Evolutionary conservation across 2,888 invertebrate species (phyloP).

Genomic region (Mesorhabditis belari): DNA sequence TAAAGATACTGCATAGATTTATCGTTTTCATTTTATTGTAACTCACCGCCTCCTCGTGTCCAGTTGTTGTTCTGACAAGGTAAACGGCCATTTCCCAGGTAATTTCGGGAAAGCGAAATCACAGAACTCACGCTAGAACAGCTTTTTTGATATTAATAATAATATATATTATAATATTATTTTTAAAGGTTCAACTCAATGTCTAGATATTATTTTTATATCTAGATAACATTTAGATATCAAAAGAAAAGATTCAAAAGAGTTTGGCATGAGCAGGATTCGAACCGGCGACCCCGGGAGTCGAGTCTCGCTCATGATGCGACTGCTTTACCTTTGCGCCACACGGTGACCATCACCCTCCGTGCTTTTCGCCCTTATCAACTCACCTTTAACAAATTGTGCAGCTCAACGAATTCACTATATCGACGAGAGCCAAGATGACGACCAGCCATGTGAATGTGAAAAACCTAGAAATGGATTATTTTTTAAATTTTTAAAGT

Average conservation of each 20-base stretch:
- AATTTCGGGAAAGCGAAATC: constrained; percentile 83
- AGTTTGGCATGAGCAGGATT: too few species aligned
- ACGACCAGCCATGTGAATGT: constrained; percentile 97
- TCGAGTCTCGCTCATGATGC: too few species aligned
- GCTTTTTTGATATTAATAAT: constrained; percentile 65
- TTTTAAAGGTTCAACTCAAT: too few species aligned
- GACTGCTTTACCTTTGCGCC: too few species aligned
- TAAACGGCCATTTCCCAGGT: constrained; percentile 97
- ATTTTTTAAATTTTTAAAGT: too few species aligned
- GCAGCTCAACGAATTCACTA: constrained; percentile 73
- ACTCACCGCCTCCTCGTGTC: constrained; percentile 74
- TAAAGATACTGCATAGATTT: neutral
- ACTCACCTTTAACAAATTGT: constrained; percentile 6
- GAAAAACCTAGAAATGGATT: constrained; percentile 71
- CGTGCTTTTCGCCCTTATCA: neutral
- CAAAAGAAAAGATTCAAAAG: too few species aligned
- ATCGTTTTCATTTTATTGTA: neutral
- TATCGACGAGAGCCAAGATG: constrained; percentile 93
- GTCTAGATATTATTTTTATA: too few species aligned
- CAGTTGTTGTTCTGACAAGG: constrained; percentile 91
- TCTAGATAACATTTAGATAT: too few species aligned
- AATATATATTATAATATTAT: too few species aligned
- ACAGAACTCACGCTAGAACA: constrained; percentile 48
- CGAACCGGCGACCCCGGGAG: too few species aligned
- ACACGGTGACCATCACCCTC: too few species aligned